Evolutionary conservation across 2,113 vertebrate species (phyloP), one percentile per base, ranked within the genome.

Genomic region (Heliornis fulica): DNA sequence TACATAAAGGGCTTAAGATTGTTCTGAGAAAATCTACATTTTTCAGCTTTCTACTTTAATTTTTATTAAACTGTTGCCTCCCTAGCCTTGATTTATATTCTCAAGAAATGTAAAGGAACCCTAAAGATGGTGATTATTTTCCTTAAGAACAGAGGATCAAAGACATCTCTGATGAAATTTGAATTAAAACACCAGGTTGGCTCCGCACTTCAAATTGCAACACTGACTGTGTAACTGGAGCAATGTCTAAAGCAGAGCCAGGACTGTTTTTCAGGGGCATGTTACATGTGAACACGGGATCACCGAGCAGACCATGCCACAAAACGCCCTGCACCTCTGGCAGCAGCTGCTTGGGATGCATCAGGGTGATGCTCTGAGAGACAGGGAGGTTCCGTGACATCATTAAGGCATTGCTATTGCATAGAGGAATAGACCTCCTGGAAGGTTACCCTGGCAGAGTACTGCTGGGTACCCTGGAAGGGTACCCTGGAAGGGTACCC

Each of bases 101-200:
- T 75, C 31, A n/a, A 17, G n/a, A 76, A 65, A 19, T 31, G 18
- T 48, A 83, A 90, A 90, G 43, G 48, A 81, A 75, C 31, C 50
- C 36, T 93, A 57, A 92, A 94, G 36, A 90, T 34, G 38, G 28
- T 87, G 60, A 77, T 83, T 92, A 86, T 56, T 78, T 93, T 83
- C 72, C 43, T 75, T 64, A 90, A 88, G 88, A 92, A 86, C n/a
- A 93, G 54, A 83, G 36, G 71, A 94, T 94, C 46, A 95, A 93
- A 90, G 92, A 48, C 63, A 90, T 64, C 68, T 89, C 64, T 65
- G 76, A 87, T 87, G 57, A 96, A 94, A 96, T 92, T 76, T 93
- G 61, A 89, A 95, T 92, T 95, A 93, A 94, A 96, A 84, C 61
- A 53, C 21, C 13, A 11, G 38, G 45, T 64, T 87, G 76, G 48